Base-by-base conservation (phyloP, 2,888 invertebrate genomes). In the Caenorhabditis zanzibari region DNA sequence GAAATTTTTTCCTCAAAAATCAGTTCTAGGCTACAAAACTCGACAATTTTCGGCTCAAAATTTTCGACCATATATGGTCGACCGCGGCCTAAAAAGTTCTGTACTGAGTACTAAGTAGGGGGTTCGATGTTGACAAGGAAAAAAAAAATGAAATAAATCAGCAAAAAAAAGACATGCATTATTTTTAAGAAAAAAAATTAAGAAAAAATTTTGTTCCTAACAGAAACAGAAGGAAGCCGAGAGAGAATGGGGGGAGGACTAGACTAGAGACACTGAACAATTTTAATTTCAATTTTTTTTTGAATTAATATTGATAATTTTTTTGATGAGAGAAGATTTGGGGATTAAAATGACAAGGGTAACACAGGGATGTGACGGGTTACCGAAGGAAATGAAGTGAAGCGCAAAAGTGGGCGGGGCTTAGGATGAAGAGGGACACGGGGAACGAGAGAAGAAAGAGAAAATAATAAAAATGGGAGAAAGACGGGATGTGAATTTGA, bases 351-450 rank as follows among this genome's bases (percentile, higher is more conserved):
- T 44, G 52, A 32, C 52, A 26, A 26, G 49, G 52, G 74, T 49
- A 81, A 74, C 81, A 69, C 61, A 59, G 72, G 72, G 68, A 74
- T 61, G n/a, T 38, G 32, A 38, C 52, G 49, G 24, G 61, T 54
- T 76, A 66, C 68, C 59, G 61, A 77, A 44, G 47, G 12, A 63
- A 44, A 44, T 47, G 44, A 63, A 63, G 61, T 16, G 49, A 49
- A 72, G 69, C 56, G 58, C 41, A 14, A 47, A 69, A 54, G 47
- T 28, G 26, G 26, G 26, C 14, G 63, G 63, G 41, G 32, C 10
- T 35, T 59, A 22, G 22, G 24, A 2, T 38, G 19, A 54, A 26
- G 22, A 10, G 54, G 54, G 26, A 54, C 47, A 47, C 26, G 38
- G 59, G 38, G 38, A 19, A 59, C 12, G 28, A 4, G 32, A 26